Evolutionary conservation across 2,113 vertebrate species (phyloP), one percentile per base, ranked within the genome.

Genomic region (Myotis brandtii): DNA sequence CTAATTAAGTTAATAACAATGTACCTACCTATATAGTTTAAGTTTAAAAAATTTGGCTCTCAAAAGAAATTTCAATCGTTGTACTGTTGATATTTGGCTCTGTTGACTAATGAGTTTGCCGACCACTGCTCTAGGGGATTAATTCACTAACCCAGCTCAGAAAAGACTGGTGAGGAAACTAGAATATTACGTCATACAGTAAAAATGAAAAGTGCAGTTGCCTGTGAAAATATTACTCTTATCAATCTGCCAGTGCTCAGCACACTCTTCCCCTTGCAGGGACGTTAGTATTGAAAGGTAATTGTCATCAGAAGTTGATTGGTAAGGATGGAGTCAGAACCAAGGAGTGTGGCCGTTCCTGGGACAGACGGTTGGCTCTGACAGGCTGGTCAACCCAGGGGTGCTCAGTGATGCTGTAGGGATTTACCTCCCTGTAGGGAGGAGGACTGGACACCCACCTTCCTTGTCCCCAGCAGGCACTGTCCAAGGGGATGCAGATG

Each of bases 301-400:
- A 46, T 82, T 89, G 66, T 79, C 56, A 2, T 13, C 54, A 81
- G 77, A 66, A 88, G 79, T 43, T 14, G 37, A 77, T 56, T 66
- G 73, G 48, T 72, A 14, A 86, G 77, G 52, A 48, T 9, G 37
- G 70, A 67, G 12, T 84, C 79, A 25, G 50, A 54, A 25, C 10
- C 13, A 56, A 82, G 69, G 16, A 46, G 12, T 1, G 32, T n/a
- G 40, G 37, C 86, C 66, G 0, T 80, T 86, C 80, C 70, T 9
- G 18, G 17, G 50, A 43, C 32, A 43, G 16, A 14, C 3, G 43
- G 0, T 56, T 21, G 25, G 69, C 62, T 50, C 73, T 5, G 34
- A 18, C 32, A 13, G 76, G 75, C 20, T 25, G 56, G 0, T 56
- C 18, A 32, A 21, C 46, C 13, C 21, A 0, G 17, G 2, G 1